phyloP scores from a whole-genome alignment of 2,113 vertebrate genomes.

The Leptodactylus fuscus region DNA sequence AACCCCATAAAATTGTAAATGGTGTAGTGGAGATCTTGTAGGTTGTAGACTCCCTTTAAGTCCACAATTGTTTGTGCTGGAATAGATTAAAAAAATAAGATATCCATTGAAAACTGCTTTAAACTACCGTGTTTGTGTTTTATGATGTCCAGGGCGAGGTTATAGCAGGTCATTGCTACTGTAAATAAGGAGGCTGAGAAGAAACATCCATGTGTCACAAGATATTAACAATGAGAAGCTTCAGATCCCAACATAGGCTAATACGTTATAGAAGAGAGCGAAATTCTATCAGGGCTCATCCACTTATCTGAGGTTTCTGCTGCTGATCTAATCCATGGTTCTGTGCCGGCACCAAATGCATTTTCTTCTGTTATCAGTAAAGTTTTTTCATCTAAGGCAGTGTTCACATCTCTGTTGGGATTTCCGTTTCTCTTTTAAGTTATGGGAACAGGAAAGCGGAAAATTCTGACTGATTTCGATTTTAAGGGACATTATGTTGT shows the following conservation, averaged over 20 bases:
- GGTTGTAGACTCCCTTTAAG: too few relatives aligned
- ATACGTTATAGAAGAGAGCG: neutral
- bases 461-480: too few relatives aligned
- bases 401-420: too few relatives aligned
- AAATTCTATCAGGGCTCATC: neutral
- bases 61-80: too few relatives aligned
- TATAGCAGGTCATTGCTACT: neutral
- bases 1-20: too few relatives aligned
- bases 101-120: too few relatives aligned
- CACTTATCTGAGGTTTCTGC: neutral
- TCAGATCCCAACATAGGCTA: neutral
- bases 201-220: neutral
- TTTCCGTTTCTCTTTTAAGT: too few relatives aligned
- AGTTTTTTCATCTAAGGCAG: neutral
- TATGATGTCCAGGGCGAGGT: neutral
- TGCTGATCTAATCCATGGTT: neutral
- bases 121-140: neutral
- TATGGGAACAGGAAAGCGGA: too few relatives aligned
- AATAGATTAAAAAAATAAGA: neutral
- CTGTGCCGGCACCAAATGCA: neutral
- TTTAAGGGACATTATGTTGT: too few relatives aligned
- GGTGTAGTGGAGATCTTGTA: too few relatives aligned
- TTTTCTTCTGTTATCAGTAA: neutral
- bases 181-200: neutral
- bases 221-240: neutral